phyloP scores from a whole-genome alignment of 2,888 invertebrate genomes.

The Oscheius onirici region DNA sequence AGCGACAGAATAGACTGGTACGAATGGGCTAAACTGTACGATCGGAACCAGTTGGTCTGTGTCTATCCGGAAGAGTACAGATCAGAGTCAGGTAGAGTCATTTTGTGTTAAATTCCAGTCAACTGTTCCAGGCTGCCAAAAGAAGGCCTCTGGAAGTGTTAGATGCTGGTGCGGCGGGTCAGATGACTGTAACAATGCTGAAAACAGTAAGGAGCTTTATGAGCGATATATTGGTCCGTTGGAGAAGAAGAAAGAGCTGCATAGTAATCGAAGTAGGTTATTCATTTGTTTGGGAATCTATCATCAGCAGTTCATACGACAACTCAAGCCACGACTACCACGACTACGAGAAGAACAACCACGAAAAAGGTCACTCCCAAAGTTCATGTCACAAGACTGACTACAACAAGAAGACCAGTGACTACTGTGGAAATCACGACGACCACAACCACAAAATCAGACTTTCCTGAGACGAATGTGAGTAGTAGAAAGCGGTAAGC shows the following conservation, averaged over 20 bases:
- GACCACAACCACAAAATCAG: conserved; percentile 9
- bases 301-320: neutral
- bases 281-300: neutral
- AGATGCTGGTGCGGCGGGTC: conserved; percentile 56
- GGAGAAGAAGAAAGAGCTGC: conserved; percentile 11
- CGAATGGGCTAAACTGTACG: conserved; percentile 50
- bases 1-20: conserved; percentile 57
- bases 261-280: neutral
- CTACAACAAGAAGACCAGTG: conserved; percentile 5
- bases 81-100: conserved; percentile 40
- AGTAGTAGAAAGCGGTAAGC: too few relatives aligned
- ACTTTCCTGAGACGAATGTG: neutral
- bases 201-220: conserved; percentile 47
- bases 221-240: conserved; percentile 36
- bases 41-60: conserved; percentile 54
- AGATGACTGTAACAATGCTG: conserved; percentile 53
- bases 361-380: conserved; percentile 32
- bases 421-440: conserved; percentile 26
- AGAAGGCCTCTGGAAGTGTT: conserved; percentile 51
- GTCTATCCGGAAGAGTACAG: conserved; percentile 55
- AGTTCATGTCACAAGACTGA: neutral
- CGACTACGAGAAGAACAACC: conserved; percentile 12
- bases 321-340: neutral
- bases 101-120: neutral
- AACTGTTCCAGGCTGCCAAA: conserved; percentile 41